Conservation (phyloP, 2,888 invertebrate species). For the Lithophane ornitopus region DNA sequence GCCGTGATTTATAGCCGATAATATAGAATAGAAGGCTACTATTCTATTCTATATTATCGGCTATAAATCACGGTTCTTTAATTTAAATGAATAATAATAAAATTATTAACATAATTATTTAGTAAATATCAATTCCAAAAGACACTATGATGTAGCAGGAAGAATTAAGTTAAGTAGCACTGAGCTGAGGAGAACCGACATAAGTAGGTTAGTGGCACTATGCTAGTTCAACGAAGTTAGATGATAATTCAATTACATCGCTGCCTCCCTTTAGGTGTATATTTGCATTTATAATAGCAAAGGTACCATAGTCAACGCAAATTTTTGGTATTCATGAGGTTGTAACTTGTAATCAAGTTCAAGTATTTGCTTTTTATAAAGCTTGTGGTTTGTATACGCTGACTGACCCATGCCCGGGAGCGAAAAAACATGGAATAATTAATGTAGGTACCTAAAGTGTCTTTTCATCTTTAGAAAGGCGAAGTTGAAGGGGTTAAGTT, state of each 20-base stretch:
- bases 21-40: too few species aligned
- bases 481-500: conserved; percentile 1
- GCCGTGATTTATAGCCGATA: too few species aligned
- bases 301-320: background rate
- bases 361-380: background rate
- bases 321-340: background rate
- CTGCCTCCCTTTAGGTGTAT: conserved; percentile 23
- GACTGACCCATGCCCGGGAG: conserved; percentile 6
- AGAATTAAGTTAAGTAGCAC: conserved; percentile 15
- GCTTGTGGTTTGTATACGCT: background rate
- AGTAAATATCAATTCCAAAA: conserved; percentile 3
- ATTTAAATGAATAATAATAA: background rate
- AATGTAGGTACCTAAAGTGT: too few species aligned
- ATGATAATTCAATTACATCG: conserved; percentile 53
- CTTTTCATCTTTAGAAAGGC: conserved; percentile 25
- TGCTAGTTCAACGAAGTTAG: conserved; percentile 37
- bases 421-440: background rate
- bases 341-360: background rate
- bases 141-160: conserved; percentile 1
- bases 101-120: background rate
- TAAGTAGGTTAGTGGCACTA: conserved; percentile 61
- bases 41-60: too few species aligned
- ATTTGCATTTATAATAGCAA: conserved; percentile 19
- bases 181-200: conserved; percentile 18
- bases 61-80: background rate